A percentile compares a stretch with the other conserved stretches of the same genome.
Conservation (phyloP, 2,888 invertebrate species). For the Teinopalpus imperialis region DNA sequence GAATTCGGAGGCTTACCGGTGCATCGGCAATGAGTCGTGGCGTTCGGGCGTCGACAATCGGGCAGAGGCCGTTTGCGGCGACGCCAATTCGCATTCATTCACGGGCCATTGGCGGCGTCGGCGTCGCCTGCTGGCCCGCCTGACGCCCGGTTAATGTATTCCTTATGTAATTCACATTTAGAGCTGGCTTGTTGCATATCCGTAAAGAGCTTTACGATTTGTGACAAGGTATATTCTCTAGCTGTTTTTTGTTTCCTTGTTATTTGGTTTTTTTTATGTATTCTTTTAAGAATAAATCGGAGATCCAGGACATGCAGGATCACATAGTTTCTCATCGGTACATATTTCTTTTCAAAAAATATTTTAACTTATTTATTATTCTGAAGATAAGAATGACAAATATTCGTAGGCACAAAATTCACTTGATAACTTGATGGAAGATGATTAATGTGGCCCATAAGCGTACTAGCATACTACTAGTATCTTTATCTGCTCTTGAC, state of each 20-base stretch:
- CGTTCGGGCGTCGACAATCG: slow-evolving; percentile 59
- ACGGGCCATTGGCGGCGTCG: slow-evolving; percentile 55
- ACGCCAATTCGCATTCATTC: slow-evolving; percentile 72
- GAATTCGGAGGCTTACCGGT: slow-evolving; percentile 58
- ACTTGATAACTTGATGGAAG: not conserved
- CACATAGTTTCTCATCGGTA: too few relatives aligned
- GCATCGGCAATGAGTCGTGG: slow-evolving; percentile 71
- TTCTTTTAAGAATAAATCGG: too few relatives aligned
- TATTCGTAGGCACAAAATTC: not conserved
- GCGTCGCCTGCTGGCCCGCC: slow-evolving; percentile 41
- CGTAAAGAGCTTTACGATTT: not conserved
- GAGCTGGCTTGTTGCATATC: slow-evolving; percentile 40
- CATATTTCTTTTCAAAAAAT: too few relatives aligned
- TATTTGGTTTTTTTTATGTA: too few relatives aligned
- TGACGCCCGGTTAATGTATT: slow-evolving; percentile 44
- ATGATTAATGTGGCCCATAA: too few relatives aligned
- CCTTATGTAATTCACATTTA: slow-evolving; percentile 57
- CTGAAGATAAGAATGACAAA: too few relatives aligned
- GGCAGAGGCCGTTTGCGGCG: slow-evolving; percentile 68
- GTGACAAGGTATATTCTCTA: too few relatives aligned
- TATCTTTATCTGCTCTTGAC: too few relatives aligned
- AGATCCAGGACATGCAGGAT: too few relatives aligned
- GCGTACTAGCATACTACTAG: too few relatives aligned
- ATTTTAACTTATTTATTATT: too few relatives aligned
- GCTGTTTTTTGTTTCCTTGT: too few relatives aligned